These are phyloP conservation scores for Chrysotoxum bicinctum DNA, from an alignment of 2,888 invertebrate species.

Conservation along the genomic window DNA sequence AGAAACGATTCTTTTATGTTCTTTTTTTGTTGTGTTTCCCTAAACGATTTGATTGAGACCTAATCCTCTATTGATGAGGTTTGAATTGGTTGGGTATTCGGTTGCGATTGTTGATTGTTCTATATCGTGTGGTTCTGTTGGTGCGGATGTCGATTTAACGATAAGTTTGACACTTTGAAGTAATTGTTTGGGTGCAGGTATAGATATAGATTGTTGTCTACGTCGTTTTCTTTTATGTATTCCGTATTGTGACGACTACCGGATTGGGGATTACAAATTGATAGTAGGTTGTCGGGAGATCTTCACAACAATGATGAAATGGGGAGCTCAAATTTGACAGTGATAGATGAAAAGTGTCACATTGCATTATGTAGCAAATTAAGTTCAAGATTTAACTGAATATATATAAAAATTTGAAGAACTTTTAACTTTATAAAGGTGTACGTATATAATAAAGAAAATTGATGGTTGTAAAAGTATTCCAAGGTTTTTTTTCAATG, in stretches of 20 bases:
- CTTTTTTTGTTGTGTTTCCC: neutral
- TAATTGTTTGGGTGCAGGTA: conserved; percentile 25
- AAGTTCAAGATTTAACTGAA: neutral
- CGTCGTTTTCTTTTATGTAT: conserved; percentile 6
- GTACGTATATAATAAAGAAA: too few species aligned
- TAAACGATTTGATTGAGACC: conserved; percentile 43
- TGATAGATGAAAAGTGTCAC: neutral
- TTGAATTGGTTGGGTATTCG: conserved; percentile 20
- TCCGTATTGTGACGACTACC: conserved; percentile 7
- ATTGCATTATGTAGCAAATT: neutral
- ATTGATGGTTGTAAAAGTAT: too few species aligned
- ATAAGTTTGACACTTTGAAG: conserved; percentile 64
- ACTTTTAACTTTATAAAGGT: too few species aligned
- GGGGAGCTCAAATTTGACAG: neutral
- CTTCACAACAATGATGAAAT: neutral
- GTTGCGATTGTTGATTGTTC: conserved; percentile 31
- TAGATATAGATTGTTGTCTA: neutral
- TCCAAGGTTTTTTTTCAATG: too few species aligned
- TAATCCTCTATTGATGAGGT: conserved; percentile 47
- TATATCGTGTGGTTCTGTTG: conserved; percentile 7
- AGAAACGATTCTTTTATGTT: conserved; percentile 28
- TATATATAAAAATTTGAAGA: neutral
- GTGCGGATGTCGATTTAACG: conserved; percentile 55
- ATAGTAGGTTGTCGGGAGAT: neutral
- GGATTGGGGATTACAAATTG: conserved; percentile 12